Evolutionary conservation across 2,888 invertebrate species (phyloP).

Genomic region (Lasioglossum villosulum): DNA sequence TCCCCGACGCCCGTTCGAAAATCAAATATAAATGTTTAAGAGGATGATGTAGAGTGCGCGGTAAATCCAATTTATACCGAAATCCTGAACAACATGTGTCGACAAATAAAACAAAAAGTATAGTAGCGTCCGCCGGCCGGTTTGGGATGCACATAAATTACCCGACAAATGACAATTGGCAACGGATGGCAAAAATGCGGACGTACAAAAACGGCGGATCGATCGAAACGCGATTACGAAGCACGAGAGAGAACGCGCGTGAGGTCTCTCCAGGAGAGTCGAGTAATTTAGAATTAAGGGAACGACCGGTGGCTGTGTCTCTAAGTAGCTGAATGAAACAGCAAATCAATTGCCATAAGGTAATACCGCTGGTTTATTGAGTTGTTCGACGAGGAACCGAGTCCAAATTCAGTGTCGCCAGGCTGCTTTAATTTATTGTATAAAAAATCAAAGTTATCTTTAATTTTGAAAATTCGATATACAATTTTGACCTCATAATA

Average conservation of each 20-base stretch:
- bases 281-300: neutral
- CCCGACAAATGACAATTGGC: neutral
- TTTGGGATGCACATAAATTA: conserved; percentile 2
- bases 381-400: too few relatives aligned
- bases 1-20: conserved; percentile 1
- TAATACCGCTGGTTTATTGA: neutral
- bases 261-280: neutral
- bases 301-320: neutral
- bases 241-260: neutral
- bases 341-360: neutral
- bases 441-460: too few relatives aligned
- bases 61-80: conserved; percentile 1
- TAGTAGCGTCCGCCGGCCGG: neutral
- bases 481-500: too few relatives aligned
- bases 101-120: neutral
- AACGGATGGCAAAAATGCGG: neutral
- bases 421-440: too few relatives aligned
- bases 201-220: neutral
- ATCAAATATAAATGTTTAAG: conserved; percentile 15
- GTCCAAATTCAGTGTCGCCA: too few relatives aligned
- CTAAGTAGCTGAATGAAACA: neutral
- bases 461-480: too few relatives aligned
- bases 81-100: neutral
- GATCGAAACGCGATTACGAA: neutral
- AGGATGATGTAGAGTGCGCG: neutral